Conservation (phyloP, 2,888 invertebrate species). For the Plebejus argus region DNA sequence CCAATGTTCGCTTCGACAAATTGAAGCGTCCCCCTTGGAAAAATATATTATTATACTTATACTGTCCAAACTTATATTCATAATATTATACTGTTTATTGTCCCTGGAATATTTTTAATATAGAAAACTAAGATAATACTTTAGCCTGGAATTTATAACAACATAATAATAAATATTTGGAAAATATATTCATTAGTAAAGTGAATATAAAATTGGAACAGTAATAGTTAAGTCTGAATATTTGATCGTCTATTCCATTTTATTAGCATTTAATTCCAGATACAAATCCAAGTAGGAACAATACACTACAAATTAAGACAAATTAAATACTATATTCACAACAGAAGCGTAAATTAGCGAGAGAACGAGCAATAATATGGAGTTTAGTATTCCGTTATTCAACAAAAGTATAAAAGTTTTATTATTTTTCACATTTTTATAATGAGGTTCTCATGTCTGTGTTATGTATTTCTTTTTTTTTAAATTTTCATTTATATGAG, state of each 20-base stretch:
- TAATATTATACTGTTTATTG: too few species aligned
- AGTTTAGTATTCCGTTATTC: background rate
- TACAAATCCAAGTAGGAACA: background rate
- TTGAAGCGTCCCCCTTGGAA: too few species aligned
- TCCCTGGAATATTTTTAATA: too few species aligned
- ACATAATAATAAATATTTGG: too few species aligned
- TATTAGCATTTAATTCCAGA: background rate
- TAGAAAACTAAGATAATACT: too few species aligned
- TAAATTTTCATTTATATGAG: background rate
- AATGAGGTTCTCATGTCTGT: background rate
- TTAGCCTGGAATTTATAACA: too few species aligned
- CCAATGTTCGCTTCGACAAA: too few species aligned
- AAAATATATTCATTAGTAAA: too few species aligned
- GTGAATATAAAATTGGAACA: too few species aligned
- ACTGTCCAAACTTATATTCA: too few species aligned
- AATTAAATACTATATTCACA: conserved; percentile 15
- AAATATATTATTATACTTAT: too few species aligned
- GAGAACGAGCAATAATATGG: conserved; percentile 2
- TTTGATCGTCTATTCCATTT: background rate
- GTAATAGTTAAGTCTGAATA: background rate
- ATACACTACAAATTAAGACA: conserved; percentile 10
- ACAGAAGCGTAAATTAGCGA: background rate
- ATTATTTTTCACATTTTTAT: conserved; percentile 8
- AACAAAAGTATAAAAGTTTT: conserved; percentile 7
- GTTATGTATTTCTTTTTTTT: background rate